Conservation (phyloP, 2,888 invertebrate species). For the Dermolepida albohirtum region DNA sequence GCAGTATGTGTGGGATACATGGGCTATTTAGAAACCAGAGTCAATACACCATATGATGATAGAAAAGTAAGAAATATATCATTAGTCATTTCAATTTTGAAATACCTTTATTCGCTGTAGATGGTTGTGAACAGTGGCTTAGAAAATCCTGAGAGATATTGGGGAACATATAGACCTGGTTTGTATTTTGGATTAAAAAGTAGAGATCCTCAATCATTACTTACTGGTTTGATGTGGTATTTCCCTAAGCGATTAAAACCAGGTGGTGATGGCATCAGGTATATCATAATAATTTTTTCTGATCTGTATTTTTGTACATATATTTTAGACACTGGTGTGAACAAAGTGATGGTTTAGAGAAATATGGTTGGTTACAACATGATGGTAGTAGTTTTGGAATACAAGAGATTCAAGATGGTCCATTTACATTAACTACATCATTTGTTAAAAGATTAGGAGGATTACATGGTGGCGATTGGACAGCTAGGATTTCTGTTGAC, state of each 20-base stretch:
- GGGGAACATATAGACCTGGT: slow-evolving; percentile 94
- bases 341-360: slow-evolving; percentile 82
- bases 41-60: slow-evolving; percentile 86
- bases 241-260: slow-evolving; percentile 75
- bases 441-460: slow-evolving; percentile 89
- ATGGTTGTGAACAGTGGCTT: slow-evolving; percentile 78
- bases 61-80: slow-evolving; percentile 72
- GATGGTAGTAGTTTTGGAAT: slow-evolving; percentile 93
- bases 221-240: slow-evolving; percentile 98
- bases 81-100: neutral
- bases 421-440: slow-evolving; percentile 82
- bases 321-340: slow-evolving; percentile 89
- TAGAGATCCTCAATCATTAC: slow-evolving; percentile 86
- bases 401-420: slow-evolving; percentile 87
- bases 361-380: slow-evolving; percentile 92
- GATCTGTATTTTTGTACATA: slow-evolving; percentile 20
- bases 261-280: slow-evolving; percentile 82
- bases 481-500: slow-evolving; percentile 80
- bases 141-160: slow-evolving; percentile 82
- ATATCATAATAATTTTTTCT: slow-evolving; percentile 46
- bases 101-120: slow-evolving; percentile 61
- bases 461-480: slow-evolving; percentile 92
- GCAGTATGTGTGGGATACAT: slow-evolving; percentile 82
- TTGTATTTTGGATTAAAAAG: slow-evolving; percentile 93
- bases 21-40: slow-evolving; percentile 88